A percentile compares a stretch with the other conserved stretches of the same genome.
Conservation (phyloP, 2,888 invertebrate species). For the Drosophila bunnanda region DNA sequence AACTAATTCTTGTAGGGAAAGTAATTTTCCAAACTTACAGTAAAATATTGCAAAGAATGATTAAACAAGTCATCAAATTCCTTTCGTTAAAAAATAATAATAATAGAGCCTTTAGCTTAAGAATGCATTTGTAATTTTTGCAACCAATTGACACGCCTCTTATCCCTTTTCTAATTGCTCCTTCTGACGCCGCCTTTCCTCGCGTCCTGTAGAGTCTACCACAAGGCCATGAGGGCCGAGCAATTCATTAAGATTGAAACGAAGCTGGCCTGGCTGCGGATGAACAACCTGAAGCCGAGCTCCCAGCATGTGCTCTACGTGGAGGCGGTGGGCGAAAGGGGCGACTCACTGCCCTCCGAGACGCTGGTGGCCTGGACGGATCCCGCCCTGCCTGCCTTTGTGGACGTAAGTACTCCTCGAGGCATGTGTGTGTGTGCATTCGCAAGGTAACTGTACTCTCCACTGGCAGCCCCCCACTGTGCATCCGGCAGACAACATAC, state of each 20-base stretch:
- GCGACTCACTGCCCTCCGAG: slow-evolving; percentile 91
- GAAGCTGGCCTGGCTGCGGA: slow-evolving; percentile 89
- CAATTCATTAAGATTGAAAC: slow-evolving; percentile 88
- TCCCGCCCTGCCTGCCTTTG: slow-evolving; percentile 93
- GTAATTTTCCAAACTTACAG: too few relatives aligned
- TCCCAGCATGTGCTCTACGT: slow-evolving; percentile 93
- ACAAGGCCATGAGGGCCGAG: slow-evolving; percentile 88
- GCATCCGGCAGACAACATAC: slow-evolving; percentile 92
- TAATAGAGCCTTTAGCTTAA: background rate
- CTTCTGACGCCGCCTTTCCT: background rate
- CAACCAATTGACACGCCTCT: background rate
- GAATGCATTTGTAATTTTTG: background rate
- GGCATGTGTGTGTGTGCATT: background rate
- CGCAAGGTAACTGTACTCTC: slow-evolving; percentile 1
- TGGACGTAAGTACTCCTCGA: slow-evolving; percentile 87
- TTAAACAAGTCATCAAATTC: background rate
- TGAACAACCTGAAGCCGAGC: slow-evolving; percentile 91
- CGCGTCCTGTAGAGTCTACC: slow-evolving; percentile 87
- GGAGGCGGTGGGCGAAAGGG: slow-evolving; percentile 88
- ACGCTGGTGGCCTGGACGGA: slow-evolving; percentile 94
- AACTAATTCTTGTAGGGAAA: too few relatives aligned
- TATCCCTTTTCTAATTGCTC: slow-evolving; percentile 5
- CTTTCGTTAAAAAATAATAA: background rate
- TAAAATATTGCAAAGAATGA: too few relatives aligned
- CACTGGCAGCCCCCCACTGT: slow-evolving; percentile 90